Evolutionary conservation across 2,797 vertebrate species (phyloP).

Genomic region (Gadopsis bispinosus): DNA sequence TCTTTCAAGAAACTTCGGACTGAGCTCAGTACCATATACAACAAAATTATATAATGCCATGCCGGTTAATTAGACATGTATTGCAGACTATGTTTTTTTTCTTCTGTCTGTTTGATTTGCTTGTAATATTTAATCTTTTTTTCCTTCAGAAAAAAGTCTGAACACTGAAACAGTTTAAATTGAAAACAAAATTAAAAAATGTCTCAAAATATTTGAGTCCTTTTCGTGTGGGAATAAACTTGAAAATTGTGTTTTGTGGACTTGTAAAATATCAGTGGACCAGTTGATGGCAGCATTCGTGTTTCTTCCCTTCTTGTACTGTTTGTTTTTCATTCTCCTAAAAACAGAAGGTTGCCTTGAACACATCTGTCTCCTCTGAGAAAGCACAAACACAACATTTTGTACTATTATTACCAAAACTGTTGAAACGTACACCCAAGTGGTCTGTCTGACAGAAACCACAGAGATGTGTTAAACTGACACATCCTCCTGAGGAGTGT

Average conservation of each 20-base stretch:
- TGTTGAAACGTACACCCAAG: neutral
- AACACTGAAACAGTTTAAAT: neutral
- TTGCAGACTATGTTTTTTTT: neutral
- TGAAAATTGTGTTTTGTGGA: neutral
- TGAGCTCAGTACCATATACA: conserved; percentile 86
- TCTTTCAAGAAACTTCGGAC: conserved; percentile 85
- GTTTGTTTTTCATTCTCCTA: neutral
- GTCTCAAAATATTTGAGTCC: neutral
- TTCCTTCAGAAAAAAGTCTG: no score
- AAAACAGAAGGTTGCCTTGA: neutral
- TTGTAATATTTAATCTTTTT: neutral
- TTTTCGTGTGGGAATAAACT: conserved; percentile 5
- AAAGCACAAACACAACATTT: neutral
- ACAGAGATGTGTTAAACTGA: neutral
- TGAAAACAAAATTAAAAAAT: neutral
- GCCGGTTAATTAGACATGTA: neutral
- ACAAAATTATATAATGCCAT: conserved; percentile 67
- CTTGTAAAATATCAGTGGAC: conserved; percentile 5
- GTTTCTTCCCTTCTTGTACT: neutral
- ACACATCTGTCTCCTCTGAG: neutral
- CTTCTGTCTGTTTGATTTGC: neutral
- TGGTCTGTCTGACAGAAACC: neutral
- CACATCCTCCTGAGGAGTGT: neutral
- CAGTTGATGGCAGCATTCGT: conserved; percentile 30
- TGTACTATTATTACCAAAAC: neutral